A percentile compares a stretch with the other conserved stretches of the same genome.
Conservation (phyloP, 1,140 invertebrate genomes). For the Bombus balteatus region DNA sequence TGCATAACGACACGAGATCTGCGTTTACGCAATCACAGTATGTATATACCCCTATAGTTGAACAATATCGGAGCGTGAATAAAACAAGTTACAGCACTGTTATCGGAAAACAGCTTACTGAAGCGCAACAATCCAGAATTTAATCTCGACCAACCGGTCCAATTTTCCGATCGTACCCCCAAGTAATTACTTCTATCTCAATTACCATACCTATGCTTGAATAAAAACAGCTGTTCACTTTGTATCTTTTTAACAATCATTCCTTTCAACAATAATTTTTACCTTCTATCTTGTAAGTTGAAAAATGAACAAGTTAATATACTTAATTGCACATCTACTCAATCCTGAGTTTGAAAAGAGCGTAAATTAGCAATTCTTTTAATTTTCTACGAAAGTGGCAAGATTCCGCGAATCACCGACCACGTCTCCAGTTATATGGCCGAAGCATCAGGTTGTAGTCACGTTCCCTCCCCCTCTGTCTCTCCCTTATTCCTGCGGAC, state of each 20-base stretch:
- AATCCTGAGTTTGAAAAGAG: not conserved
- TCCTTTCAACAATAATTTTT: not conserved
- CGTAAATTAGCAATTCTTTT: too few species aligned
- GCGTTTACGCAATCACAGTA: constrained; percentile 8
- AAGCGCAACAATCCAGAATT: not conserved
- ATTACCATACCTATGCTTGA: not conserved
- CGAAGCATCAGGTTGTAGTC: constrained; percentile 61
- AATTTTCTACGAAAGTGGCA: not conserved
- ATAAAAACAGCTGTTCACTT: not conserved
- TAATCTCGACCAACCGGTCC: not conserved
- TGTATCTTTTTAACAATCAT: not conserved
- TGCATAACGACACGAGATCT: not conserved
- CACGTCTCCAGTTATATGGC: not conserved
- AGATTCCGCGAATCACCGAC: not conserved
- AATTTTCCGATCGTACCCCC: not conserved
- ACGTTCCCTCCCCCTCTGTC: constrained; percentile 16
- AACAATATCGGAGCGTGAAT: not conserved
- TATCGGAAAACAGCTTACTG: not conserved
- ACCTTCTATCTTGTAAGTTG: not conserved
- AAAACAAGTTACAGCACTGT: not conserved
- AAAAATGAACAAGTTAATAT: not conserved
- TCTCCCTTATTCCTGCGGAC: not conserved
- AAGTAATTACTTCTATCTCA: not conserved
- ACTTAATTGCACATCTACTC: not conserved
- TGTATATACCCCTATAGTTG: too few species aligned